phyloP scores from a whole-genome alignment of 2,888 invertebrate species.

The Watsonalla binaria region DNA sequence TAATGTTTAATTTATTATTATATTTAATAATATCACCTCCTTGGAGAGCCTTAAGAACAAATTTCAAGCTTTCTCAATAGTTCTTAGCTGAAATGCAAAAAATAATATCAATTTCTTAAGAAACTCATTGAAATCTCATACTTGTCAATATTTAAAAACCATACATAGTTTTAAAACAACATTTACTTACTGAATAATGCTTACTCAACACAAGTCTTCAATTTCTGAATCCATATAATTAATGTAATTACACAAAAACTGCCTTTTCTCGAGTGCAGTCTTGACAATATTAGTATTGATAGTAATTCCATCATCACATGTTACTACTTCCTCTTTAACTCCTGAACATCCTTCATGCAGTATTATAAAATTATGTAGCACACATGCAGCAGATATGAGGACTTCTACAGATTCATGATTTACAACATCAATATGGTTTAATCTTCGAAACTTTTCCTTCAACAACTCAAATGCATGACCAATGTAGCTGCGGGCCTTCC shows the following conservation, averaged over 20 bases:
- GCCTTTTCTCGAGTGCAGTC: conserved; percentile 60
- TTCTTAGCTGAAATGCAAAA: too few relatives aligned
- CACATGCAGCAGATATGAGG: conserved; percentile 57
- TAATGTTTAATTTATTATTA: too few relatives aligned
- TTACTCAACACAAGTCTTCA: conserved; percentile 9
- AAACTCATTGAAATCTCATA: too few relatives aligned
- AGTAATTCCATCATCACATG: conserved; percentile 56
- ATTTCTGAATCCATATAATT: conserved; percentile 51
- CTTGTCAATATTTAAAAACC: too few relatives aligned
- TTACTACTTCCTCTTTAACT: conserved; percentile 55
- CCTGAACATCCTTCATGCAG: conserved; percentile 57
- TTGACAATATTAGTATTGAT: conserved; percentile 58
- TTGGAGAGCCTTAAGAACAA: too few relatives aligned
- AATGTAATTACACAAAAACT: conserved; percentile 68
- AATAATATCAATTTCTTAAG: too few relatives aligned
- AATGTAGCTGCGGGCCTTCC: conserved; percentile 60
- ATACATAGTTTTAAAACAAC: too few relatives aligned
- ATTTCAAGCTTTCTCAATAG: too few relatives aligned
- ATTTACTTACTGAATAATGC: neutral
- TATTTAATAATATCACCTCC: too few relatives aligned
- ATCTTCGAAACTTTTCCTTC: conserved; percentile 55
- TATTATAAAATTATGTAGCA: conserved; percentile 65
- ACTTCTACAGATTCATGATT: conserved; percentile 48
- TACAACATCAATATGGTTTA: conserved; percentile 53
- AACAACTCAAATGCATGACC: conserved; percentile 62